A percentile compares a stretch with the other conserved stretches of the same genome.
These are phyloP conservation scores for Eufriesea mexicana DNA, from an alignment of 1,140 invertebrate genomes.

Conservation along the genomic window DNA sequence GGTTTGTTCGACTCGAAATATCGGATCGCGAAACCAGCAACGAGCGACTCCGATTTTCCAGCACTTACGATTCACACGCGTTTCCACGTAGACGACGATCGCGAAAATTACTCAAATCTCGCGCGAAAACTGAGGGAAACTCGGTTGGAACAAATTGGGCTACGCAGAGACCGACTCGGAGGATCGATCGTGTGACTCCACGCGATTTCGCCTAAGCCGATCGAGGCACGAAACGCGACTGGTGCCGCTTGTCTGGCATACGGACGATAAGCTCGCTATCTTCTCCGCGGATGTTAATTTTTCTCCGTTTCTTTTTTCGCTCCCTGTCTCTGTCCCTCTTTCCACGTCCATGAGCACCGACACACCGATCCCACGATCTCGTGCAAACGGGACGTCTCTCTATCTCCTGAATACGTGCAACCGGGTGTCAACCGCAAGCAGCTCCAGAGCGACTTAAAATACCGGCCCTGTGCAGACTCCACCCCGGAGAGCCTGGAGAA, in stretches of 20 bases:
- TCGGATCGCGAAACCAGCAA: background rate
- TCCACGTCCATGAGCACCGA: conserved; percentile 9
- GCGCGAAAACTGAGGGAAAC: no score
- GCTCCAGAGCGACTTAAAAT: conserved; percentile 13
- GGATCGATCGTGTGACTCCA: background rate
- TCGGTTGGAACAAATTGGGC: background rate
- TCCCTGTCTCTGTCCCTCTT: background rate
- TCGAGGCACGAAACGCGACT: conserved; percentile 55
- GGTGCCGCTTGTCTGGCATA: conserved; percentile 40
- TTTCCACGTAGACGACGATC: background rate
- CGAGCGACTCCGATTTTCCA: background rate
- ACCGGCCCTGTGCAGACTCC: background rate
- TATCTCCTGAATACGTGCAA: background rate
- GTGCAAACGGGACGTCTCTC: conserved; percentile 6
- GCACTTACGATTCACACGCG: background rate
- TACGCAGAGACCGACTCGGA: no score
- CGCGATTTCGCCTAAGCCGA: conserved; percentile 19
- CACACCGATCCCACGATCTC: conserved; percentile 4
- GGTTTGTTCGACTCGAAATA: background rate
- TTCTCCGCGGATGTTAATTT: conserved; percentile 66
- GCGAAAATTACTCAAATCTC: background rate
- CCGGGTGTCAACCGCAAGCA: conserved; percentile 21
- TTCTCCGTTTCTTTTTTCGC: conserved; percentile 33
- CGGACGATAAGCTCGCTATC: conserved; percentile 64
- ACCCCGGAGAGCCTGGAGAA: background rate